Evolutionary conservation across 2,113 vertebrate species (phyloP).

Genomic region (Saccopteryx leptura): DNA sequence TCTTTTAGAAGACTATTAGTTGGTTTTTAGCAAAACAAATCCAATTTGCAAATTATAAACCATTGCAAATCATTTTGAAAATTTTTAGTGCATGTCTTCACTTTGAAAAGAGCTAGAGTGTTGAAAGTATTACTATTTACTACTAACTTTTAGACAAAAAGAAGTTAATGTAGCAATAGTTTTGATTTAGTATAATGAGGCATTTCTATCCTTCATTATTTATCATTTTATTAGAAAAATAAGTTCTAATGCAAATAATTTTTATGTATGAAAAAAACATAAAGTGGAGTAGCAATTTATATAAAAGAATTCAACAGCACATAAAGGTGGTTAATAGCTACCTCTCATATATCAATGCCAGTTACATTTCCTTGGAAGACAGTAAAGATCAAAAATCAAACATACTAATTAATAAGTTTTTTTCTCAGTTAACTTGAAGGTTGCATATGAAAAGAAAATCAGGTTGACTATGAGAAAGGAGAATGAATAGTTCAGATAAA

Average conservation of each 20-base stretch:
- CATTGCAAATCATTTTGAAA: conserved; percentile 25
- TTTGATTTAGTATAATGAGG: conserved; percentile 49
- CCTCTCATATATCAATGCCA: conserved; percentile 83
- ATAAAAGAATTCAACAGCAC: conserved; percentile 84
- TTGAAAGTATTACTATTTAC: conserved; percentile 25
- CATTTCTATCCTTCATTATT: conserved; percentile 67
- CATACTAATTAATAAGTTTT: conserved; percentile 85
- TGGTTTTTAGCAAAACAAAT: conserved; percentile 57
- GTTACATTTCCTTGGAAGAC: conserved; percentile 84
- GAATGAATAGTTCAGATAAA: conserved; percentile 77
- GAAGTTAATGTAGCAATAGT: conserved; percentile 46
- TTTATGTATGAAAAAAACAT: conserved; percentile 87
- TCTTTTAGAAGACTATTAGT: conserved; percentile 16
- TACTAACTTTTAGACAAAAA: conserved; percentile 39
- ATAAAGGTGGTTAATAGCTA: conserved; percentile 84
- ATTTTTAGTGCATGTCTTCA: not conserved
- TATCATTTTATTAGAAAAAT: conserved; percentile 78
- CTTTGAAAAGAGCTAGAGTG: not conserved
- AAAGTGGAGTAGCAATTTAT: conserved; percentile 83
- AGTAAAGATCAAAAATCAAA: conserved; percentile 83
- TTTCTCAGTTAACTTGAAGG: conserved; percentile 82
- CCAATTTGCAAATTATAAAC: not conserved
- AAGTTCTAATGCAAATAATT: conserved; percentile 79
- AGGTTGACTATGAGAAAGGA: conserved; percentile 74
- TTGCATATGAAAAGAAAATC: conserved; percentile 82